Base-by-base conservation (phyloP, 2,888 invertebrate species). In the Ommatoiulus sabulosus region DNA sequence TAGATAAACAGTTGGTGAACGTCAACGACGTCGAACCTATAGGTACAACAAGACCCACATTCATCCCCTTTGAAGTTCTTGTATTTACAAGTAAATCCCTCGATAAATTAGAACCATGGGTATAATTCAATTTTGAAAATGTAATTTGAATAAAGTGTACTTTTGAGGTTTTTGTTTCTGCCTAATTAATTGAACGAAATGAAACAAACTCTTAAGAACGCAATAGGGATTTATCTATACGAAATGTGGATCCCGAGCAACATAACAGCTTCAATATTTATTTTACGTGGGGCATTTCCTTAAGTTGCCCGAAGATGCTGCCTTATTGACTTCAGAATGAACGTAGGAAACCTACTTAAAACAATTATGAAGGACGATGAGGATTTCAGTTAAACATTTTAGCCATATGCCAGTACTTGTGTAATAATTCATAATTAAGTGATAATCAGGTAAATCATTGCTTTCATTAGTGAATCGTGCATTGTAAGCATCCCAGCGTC, bases 101-200 rank as follows among this genome's bases (percentile, higher is more conserved):
- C 72, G 72, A 72, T 72, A 72, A 72, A 72, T 72, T 72, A 72
- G 72, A 72, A 72, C 72, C 72, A 72, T 24, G 24, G 72, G 72
- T 24, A 72, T 72, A 72, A 72, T 72, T 72, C 24, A 72, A 72
- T 72, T 72, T 72, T 20, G 24, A 72, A 72, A 72, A 72, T 72
- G 24, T 24, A 72, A 72, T 72, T 72, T 72, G 24, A 72, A 72
- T 72, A 20, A 72, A 72, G 72, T 72, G 72, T 72, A 24, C 72
- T 72, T 72, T 72, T 72, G 24, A 72, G 24, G 72, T 72, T 72
- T 72, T 72, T 72, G 7, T 72, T 72, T 24, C n/a, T 72, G 72
- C 72, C 20, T 72, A 72, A 72, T 72, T 72, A 72, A 72, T 72
- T 24, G 72, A 20, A 24, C 8, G 24, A 20, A 72, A 24, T n/a